Evolutionary conservation across 2,113 vertebrate species (phyloP), one percentile per base, ranked within the genome.

Genomic region (Sterrhoptilus dennistouni): DNA sequence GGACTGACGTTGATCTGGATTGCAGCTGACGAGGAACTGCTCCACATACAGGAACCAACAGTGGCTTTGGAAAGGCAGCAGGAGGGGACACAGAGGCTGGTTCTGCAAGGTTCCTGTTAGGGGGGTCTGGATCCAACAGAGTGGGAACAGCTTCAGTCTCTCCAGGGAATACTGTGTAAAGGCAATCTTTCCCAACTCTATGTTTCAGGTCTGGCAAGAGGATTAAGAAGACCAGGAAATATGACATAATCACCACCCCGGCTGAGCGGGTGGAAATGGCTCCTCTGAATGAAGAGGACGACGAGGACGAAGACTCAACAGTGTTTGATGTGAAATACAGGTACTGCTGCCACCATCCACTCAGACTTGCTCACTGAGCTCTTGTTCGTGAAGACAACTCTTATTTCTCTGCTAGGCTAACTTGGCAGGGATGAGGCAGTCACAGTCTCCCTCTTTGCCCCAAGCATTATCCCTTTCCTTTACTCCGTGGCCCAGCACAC

Each of bases 241-340:
- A 99, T 11, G 99, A 99, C 95, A 99, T 99, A 36, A 99, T 99
- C 90, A 99, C 99, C 23, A 99, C 99, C 17, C 99, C 99, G 0
- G 99, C 99, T 0, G 99, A 99, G 97, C 97, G 98, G 1, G 99
- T 99, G 7, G 99, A 99, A 97, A 99, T 99, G 99, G 98, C 99
- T 12, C 99, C 99, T n/a, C 97, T 99, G 50, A 99, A 99, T 0
- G 99, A 99, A 79, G 99, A 99, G 18, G 98, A 99, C 0, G 99
- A 99, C 0, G 98, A 98, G 8, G 99, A 99, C 0, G 99, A 99
- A 47, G 99, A 99, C 66, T 98, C 99, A 4, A 99, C 99, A 72
- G 98, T 99, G 20, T 99, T 99, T 90, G 99, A 99, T 96, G 98
- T 99, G 90, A 99, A 99, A 94, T 99, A 99, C 98, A 99, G 99